Base-by-base conservation (phyloP, 2,113 vertebrate genomes). In the Butorides virescens region DNA sequence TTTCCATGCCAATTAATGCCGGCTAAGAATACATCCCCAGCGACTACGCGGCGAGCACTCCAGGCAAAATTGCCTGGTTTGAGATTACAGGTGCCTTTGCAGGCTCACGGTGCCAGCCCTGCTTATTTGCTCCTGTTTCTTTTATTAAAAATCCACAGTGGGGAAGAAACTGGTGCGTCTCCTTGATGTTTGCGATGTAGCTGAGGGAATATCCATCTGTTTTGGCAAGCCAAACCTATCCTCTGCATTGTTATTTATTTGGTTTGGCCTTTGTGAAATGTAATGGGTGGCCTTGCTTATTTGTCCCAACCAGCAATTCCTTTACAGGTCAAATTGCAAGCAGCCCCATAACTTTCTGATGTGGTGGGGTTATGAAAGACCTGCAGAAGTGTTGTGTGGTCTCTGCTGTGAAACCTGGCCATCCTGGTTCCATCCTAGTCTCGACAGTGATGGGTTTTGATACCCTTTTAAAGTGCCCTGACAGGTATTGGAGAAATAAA, bases 1-100 rank as follows among this genome's bases (percentile, higher is more conserved):
- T 93, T 95, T 86, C 73, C 42, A 15, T 85, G 70, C 89, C 70
- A 75, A 82, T 93, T 91, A 91, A 66, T 95, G 74, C 49, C 90
- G 78, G 68, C 52, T 55, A 87, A 71, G 80, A 88, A 87, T 27
- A 25, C 50, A 29, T 25, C 88, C 73, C 73, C 50, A 36, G 91
- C 58, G 84, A 85, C 32, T 53, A 19, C 68, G 36, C 70, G 56
- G 79, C 1, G 5, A 3, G 7, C 53, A 49, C 70, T 73, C 6
- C 1, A 46, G 70, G 70, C 67, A 91, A 68, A 95, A 91, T 29
- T 68, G 42, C 36, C 52, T 75, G 4, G 2, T 76, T 11, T 67
- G 91, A 72, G 89, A 49, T 34, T 75, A 36, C 72, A 83, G 72
- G 29, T 0, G 20, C 81, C 58, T 90, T 77, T 94, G 68, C 76